Evolutionary conservation across 2,113 vertebrate genomes (phyloP), one percentile per base, ranked within the genome.

Genomic region (Triplophysa dalaica): DNA sequence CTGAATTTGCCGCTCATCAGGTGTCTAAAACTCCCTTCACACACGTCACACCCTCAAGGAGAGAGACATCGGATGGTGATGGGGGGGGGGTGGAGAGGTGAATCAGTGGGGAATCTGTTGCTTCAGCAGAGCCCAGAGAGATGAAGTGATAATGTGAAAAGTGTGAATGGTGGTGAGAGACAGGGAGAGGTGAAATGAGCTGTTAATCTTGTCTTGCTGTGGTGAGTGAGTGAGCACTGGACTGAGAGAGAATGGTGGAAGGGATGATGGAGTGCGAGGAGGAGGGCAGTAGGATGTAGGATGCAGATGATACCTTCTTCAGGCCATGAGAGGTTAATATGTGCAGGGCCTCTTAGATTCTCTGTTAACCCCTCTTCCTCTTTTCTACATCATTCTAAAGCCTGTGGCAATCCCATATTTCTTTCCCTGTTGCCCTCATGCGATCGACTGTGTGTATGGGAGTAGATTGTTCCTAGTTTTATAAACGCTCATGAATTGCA

Each of bases 91-190:
- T 5, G 2, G 10, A n/a, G 48, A 54, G 50, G 24, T 54, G 48
- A 54, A 19, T 54, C 48, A 70, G 48, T 29, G 22, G 45, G 43
- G 45, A 69, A 26, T 69, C 9, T 5, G 68, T 54, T 19, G 8
- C 43, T 48, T 69, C 14, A 50, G 67, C 8, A 52, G 22, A 16
- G 67, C 67, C 14, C 5, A 70, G 16, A 70, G 67, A 70, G 48
- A 70, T 70, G 24, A 24, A 70, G 68, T 70, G 48, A 70, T 70
- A 33, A 70, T 70, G 48, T 54, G 26, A 54, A 52, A 70, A 19
- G 48, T 54, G 68, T 33, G 17, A 24, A 54, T 54, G 48, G 48
- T 33, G 68, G 19, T 1, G 19, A 5, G 8, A n/a, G 38, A 12
- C 12, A 4, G 41, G 41, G 17, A 54, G 48, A 54, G 29, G 16